Evolutionary conservation across 2,797 vertebrate genomes (phyloP), one percentile per base, ranked within the genome.

Genomic region (Phoeniculus purpureus): DNA sequence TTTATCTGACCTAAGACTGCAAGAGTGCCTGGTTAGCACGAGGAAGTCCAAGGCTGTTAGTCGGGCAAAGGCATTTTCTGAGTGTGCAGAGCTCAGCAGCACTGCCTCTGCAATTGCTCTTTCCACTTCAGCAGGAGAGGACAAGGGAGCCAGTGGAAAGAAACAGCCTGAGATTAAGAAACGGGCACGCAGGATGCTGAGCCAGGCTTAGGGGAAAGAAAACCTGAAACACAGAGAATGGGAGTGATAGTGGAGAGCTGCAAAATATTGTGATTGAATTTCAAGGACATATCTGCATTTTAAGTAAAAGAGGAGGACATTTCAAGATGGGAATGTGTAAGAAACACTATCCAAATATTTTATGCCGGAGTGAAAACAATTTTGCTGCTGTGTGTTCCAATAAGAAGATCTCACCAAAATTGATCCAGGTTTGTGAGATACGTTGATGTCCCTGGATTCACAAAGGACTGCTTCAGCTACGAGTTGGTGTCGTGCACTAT

Each of bases 101-200:
- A 7, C n/a, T 66, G 51, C 43, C 68, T 47, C 47, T 76, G 67
- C 64, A 59, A 59, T 9, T 71, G 47, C 43, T 80, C 48, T 68
- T 89, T 78, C 58, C 72, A 67, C 64, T 29, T 56, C 72, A 87
- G 75, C 60, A 34, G 62, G 54, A 90, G 26, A 92, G 54, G 58
- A 61, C 55, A 66, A 78, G 48, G 22, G 27, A 84, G 20, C 18
- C 37, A n/a, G n/a, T 9, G 67, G 31, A 79, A 60, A 76, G 50
- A 59, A 76, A 51, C 47, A 48, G 50, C 64, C 20, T 34, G 54
- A 85, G 73, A 59, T 34, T 58, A 76, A 73, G 52, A 58, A 93
- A 25, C 1, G 26, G 54, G 29, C 26, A 34, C 4, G 7, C 79
- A 27, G 27, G 43, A 58, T 70, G 23, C 47, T 75, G 73, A 91